Evolutionary conservation across 1,140 invertebrate genomes (phyloP), one percentile per base, ranked within the genome.

Genomic region (Patella vulgata): DNA sequence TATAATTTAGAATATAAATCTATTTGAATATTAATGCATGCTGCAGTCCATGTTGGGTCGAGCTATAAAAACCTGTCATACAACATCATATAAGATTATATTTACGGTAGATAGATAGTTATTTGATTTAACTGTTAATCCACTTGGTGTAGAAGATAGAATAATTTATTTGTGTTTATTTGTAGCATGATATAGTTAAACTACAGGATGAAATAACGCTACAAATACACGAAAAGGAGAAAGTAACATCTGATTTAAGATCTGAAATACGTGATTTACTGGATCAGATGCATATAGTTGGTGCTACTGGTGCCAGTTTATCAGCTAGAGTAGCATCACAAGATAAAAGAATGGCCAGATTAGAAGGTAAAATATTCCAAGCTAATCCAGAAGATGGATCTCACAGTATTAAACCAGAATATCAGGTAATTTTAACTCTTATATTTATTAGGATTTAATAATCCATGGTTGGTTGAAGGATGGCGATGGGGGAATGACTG

Each of bases 281-380:
- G 44, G 66, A 71, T 12, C 54, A 58, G n/a, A 47, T 75, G 28
- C 46, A 59, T 36, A 59, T 65, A n/a, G 71, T 75, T 28, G 73
- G 73, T 30, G 68, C 73, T 50, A 68, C 58, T 33, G 73, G 73
- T 60, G 72, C 71, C 36, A 50, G 58, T 36, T 52, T 80, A 21
- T 73, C 70, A 40, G 66, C 71, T 3, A 59, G 70, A 53, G 73
- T 80, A 5, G 70, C 74, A 31, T 64, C 68, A 4, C 78, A 80
- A 64, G 78, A 84, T 52, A 71, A 75, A 51, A 70, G 77, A 59
- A 82, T 84, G 71, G 77, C 75, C 17, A 73, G 79, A 43, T 66
- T 84, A 33, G 76, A 81, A 47, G 83, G 82, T 28, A 74, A 78
- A 64, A 73, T 82, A 19, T 65, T 83, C 17, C 73, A 80, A 21